These are phyloP conservation scores for Irena cyanogastra DNA, from an alignment of 2,113 vertebrate genomes.

Conservation along the genomic window DNA sequence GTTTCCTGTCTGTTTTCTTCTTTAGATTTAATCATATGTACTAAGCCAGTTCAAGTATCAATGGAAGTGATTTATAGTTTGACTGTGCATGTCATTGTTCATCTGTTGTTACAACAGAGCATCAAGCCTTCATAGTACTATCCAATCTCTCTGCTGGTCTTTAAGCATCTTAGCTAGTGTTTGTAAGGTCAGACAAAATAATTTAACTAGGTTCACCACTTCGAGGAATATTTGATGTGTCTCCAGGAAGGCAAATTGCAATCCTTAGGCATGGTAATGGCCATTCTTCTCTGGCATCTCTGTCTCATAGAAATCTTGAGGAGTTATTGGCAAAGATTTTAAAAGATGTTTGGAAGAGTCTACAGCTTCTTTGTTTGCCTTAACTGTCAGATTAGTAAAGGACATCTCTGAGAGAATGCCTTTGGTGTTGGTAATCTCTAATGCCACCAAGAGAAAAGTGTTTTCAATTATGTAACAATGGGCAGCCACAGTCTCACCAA, in stretches of 20 bases:
- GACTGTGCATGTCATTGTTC: background rate
- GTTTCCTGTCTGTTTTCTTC: background rate
- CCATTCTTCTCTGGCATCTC: background rate
- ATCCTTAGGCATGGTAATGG: background rate
- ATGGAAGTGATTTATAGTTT: background rate
- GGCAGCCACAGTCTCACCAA: background rate
- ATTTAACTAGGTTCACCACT: background rate
- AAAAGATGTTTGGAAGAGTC: background rate
- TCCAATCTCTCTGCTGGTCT: background rate
- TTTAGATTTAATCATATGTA: background rate
- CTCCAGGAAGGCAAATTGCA: background rate
- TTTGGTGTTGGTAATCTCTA: background rate
- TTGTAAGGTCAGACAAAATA: background rate
- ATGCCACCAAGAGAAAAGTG: background rate
- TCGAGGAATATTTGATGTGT: background rate
- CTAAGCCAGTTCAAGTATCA: background rate
- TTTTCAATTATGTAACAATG: background rate
- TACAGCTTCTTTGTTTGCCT: background rate
- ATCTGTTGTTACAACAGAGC: background rate
- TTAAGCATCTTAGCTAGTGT: background rate
- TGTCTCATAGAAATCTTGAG: background rate
- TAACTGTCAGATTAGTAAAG: background rate
- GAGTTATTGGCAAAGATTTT: background rate
- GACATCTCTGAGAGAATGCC: background rate
- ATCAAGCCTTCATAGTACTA: accelerated